Evolutionary conservation across 2,113 vertebrate species (phyloP).

Genomic region (Leptobrachium leishanense): DNA sequence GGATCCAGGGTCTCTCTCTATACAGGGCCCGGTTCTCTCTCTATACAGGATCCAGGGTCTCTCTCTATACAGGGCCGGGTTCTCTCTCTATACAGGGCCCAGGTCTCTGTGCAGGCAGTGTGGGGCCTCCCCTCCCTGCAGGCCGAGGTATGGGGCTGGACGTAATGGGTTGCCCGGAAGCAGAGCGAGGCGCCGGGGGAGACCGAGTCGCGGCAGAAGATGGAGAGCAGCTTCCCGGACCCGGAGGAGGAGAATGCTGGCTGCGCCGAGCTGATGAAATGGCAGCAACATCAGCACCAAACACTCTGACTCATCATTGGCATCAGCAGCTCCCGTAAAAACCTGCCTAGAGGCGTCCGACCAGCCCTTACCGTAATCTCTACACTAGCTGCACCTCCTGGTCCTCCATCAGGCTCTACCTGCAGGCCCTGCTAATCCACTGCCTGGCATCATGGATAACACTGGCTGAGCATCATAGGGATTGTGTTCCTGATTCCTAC

Average conservation of each 20-base stretch:
- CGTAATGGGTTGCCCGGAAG: background rate
- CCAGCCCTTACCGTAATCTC: constrained; percentile 48
- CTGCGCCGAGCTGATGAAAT: constrained; percentile 73
- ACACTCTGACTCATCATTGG: constrained; percentile 87
- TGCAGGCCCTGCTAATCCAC: too few relatives aligned
- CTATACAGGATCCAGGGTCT: too few relatives aligned
- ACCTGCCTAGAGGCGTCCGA: constrained; percentile 54
- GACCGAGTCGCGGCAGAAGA: constrained; percentile 39
- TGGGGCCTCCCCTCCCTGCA: too few relatives aligned
- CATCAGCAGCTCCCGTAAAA: constrained; percentile 81
- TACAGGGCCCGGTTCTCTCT: too few relatives aligned
- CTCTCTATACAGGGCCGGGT: too few relatives aligned
- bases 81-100: too few relatives aligned
- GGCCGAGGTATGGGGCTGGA: too few relatives aligned
- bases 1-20: too few relatives aligned
- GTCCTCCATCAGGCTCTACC: background rate
- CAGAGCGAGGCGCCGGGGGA: background rate
- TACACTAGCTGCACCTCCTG: constrained; percentile 49
- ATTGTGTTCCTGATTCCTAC: too few relatives aligned
- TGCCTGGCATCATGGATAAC: too few relatives aligned
- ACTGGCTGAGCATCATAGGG: too few relatives aligned
- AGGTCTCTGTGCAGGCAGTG: too few relatives aligned
- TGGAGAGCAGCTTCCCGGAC: background rate
- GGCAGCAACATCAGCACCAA: constrained; percentile 82
- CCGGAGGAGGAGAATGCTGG: constrained; percentile 9